Evolutionary conservation across 2,888 invertebrate species (phyloP), one percentile per base, ranked within the genome.

Genomic region (Incurvaria masculella): DNA sequence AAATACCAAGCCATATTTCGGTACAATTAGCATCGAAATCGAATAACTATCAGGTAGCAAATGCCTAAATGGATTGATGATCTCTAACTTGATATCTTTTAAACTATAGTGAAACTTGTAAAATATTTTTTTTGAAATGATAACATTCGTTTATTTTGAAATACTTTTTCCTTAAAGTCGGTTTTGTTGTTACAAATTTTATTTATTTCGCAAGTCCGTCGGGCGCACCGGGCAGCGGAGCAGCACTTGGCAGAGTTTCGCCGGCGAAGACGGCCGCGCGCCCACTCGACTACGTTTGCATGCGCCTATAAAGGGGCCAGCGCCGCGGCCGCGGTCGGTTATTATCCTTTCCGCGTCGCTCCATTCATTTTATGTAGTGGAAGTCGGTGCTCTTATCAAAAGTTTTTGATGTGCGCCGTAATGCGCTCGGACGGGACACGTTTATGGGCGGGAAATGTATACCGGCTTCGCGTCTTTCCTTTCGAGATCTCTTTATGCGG

Each of bases 361-460:
- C 41, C 41, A 21, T 41, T 41, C 41, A 21, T 41, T 41, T 41
- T 41, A 41, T 41, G 41, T 41, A 41, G 41, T 41, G 41, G 41
- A 41, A 41, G 41, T 14, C 41, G 21, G 11, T 41, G 41, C 41
- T 18, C 41, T 41, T 41, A 41, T 41, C 41, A 41, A 41, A 41
- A 41, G 11, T 41, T 41, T 41, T 41, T 41, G 41, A 41, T 41
- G 41, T 41, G 41, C 17, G 41, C 18, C 18, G 16, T 41, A 41
- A 41, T 41, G 41, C 41, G 41, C 41, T 14, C 14, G 41, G 41
- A 18, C 41, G 41, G 41, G 41, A 41, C 41, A 41, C 41, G 41
- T 41, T 41, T 41, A 41, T 41, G 41, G 14, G 16, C 21, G 41
- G 18, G n/a, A 41, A 41, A 41, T 41, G 41, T 41, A 18, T 14